Base-by-base conservation (phyloP, 2,113 vertebrate species). In the Psittacus erithacus region DNA sequence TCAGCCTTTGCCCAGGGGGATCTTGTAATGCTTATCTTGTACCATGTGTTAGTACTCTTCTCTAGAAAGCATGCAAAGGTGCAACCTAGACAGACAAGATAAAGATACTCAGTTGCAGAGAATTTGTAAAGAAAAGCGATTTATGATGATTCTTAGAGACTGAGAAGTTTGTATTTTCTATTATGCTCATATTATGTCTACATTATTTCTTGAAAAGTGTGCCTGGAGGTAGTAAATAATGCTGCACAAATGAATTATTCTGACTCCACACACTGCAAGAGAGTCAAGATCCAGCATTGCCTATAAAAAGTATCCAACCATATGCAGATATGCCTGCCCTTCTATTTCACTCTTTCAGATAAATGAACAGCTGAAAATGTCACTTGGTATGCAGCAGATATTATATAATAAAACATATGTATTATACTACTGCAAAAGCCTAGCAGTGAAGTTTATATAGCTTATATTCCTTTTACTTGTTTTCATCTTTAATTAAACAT, bases 91-190 rank as follows among this genome's bases (percentile, higher is more conserved):
- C 9, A 38, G 74, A 77, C 53, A 46, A 70, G 39, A 24, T 10
- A 39, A 29, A 62, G 47, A 18, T 10, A n/a, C 0, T 65, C 18
- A 29, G 13, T 44, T 70, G 28, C 31, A 50, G 50, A 46, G n/a
- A 55, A 57, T 29, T 11, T 88, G 53, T 38, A 35, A 79, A 60
- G 57, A 55, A 76, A 79, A 85, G 22, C 22, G 41, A 15, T 44
- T 83, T 43, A 44, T 46, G 50, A 8, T 59, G 24, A 63, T 67
- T 79, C 39, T 73, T 69, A 11, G 47, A 52, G 67, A 46, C 57
- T 41, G 49, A 50, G 27, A 43, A 81, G 28, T 57, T n/a, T 0
- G 0, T 41, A 0, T 71, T 81, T 83, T 78, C 23, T 49, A 0
- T 78, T 81, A 17, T 38, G 19, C 35, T 49, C 3, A 1, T 35